Evolutionary conservation across 92 coral and sea anemone genomes (phyloP), one percentile per base, ranked within the genome.

Genomic region (Phenganax marumi): DNA sequence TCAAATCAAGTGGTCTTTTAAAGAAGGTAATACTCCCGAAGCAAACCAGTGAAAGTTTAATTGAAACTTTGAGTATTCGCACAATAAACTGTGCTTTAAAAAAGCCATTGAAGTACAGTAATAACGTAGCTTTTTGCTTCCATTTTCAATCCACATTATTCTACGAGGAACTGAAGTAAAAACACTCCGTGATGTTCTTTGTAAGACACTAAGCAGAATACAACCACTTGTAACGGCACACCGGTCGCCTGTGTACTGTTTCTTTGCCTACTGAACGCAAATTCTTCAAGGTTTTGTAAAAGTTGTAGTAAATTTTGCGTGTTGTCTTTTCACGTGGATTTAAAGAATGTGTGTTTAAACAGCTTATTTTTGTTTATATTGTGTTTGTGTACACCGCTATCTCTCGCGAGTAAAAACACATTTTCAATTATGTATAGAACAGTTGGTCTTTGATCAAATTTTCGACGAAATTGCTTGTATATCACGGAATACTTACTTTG

Each of bases 1-100:
- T 22, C 97, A 92, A 81, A 80, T 96, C 24, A 91, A 90, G 68
- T 96, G 99, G 99, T 96, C 97, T 0, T 84, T 96, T 11, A 96
- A 96, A 83, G 99, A 96, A 96, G 99, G 99, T 90, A 87, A 33
- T 33, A 33, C 43, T 33, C 43, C 43, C 43, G 43, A 33, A 33
- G 43, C 43, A 33, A 33, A 5, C 43, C 43, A 33, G 43, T 33
- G 43, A 33, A 33, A 19, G 79, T 25, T 4, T 43, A 12, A 10
- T 47, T 66, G 0, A 58, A 33, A 33, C 43, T 33, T 33, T 33
- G 43, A 33, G 43, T 33, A 33, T 33, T 33, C 43, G 43, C 43
- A 33, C 43, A 33, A 33, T 58, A 58, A 13, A 58, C 23, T 8
- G 65, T 58, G n/a, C 21, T 1, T 18, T 8, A 58, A 58, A 18